phyloP scores from a whole-genome alignment of 2,113 vertebrate genomes.

The Sebastes schlegelii region DNA sequence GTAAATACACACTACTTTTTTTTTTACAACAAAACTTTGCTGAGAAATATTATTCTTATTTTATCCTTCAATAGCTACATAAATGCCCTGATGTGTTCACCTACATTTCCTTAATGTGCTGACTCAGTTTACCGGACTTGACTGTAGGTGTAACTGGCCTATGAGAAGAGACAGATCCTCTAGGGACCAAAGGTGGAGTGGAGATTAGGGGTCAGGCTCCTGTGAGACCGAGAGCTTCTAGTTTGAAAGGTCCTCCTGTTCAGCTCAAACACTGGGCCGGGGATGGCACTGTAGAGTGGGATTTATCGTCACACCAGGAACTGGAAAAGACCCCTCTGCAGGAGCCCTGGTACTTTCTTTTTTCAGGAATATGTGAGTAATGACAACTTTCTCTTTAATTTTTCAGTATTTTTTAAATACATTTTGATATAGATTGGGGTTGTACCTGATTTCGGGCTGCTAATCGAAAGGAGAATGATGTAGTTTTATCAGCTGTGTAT shows the following conservation, averaged over 20 bases:
- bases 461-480: neutral
- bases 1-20: neutral
- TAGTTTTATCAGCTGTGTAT: conserved; percentile 8
- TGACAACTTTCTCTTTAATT: neutral
- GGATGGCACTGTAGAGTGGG: conserved; percentile 78
- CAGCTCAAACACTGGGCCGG: conserved; percentile 66
- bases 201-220: conserved; percentile 77
- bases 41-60: neutral
- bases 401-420: neutral
- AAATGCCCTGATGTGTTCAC: conserved; percentile 10
- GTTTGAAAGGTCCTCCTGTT: conserved; percentile 76
- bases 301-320: conserved; percentile 68
- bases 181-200: conserved; percentile 83
- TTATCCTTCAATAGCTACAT: neutral
- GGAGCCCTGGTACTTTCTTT: conserved; percentile 45
- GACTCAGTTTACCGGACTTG: conserved; percentile 7
- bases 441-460: neutral
- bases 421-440: neutral
- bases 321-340: conserved; percentile 63
- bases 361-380: conserved; percentile 81
- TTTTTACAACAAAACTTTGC: neutral
- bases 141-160: conserved; percentile 48
- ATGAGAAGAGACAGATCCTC: conserved; percentile 76
- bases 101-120: conserved; percentile 19
- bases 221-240: conserved; percentile 52